Conservation (phyloP, 2,113 vertebrate species). For the Rhinolophus sinicus region DNA sequence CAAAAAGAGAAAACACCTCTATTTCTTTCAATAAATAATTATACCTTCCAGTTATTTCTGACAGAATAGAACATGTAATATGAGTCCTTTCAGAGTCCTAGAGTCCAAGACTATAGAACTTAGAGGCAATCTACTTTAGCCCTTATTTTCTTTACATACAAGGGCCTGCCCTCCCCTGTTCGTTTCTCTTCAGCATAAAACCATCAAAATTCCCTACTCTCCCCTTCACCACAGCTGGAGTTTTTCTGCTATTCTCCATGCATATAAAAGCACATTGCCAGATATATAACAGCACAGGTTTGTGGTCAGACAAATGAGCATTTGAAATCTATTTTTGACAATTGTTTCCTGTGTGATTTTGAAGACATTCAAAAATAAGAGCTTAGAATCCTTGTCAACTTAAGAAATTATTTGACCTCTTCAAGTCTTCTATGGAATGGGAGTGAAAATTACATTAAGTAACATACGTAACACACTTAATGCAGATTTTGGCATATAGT, state of each 20-base stretch:
- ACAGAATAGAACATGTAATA: slow-evolving; percentile 20
- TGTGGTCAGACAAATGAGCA: background rate
- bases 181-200: background rate
- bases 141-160: background rate
- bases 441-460: background rate
- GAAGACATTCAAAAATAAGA: background rate
- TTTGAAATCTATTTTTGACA: background rate
- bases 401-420: background rate
- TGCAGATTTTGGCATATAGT: background rate
- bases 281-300: background rate
- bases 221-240: background rate
- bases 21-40: slow-evolving; percentile 59
- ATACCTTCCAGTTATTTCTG: slow-evolving; percentile 27
- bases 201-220: background rate
- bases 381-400: background rate
- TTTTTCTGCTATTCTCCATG: background rate
- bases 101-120: background rate
- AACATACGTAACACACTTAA: background rate
- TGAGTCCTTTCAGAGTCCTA: slow-evolving; percentile 32
- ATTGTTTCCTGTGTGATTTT: background rate
- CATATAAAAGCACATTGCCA: background rate
- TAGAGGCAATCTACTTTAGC: background rate
- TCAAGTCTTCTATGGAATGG: background rate
- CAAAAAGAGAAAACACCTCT: slow-evolving; percentile 34
- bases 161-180: background rate